Evolutionary conservation across 2,797 vertebrate species (phyloP).

Genomic region (Diglossa cyanea): DNA sequence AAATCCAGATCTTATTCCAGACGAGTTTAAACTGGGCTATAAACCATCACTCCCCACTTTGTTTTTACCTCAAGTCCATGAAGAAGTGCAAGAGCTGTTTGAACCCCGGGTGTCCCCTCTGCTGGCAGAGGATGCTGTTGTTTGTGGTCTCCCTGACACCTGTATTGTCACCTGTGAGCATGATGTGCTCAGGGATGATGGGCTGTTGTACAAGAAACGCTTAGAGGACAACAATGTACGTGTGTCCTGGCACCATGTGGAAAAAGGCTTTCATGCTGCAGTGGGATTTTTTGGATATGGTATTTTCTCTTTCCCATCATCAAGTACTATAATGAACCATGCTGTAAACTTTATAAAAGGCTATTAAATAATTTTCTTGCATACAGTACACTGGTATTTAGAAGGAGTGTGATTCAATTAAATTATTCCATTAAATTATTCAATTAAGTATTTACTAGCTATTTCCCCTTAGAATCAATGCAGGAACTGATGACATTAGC

Average conservation of each 20-base stretch:
- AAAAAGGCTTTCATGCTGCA: not conserved
- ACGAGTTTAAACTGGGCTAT: not conserved
- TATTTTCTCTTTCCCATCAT: conserved; percentile 37
- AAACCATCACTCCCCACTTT: not conserved
- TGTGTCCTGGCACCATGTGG: not conserved
- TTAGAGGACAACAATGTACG: not conserved
- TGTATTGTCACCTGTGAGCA: conserved; percentile 33
- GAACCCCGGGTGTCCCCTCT: not conserved
- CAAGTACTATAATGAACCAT: not conserved
- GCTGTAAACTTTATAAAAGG: not conserved
- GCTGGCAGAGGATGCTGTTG: conserved; percentile 5
- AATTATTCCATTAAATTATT: not conserved
- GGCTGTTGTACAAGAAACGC: conserved; percentile 13
- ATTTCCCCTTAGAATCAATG: not conserved
- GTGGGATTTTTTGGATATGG: not conserved
- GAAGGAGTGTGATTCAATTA: not conserved
- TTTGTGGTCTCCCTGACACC: not conserved
- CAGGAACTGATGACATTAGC: not conserved
- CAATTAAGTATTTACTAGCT: not conserved
- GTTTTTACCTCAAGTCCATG: not conserved
- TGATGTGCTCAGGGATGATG: not conserved
- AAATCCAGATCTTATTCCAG: conserved; percentile 12
- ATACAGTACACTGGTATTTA: not conserved
- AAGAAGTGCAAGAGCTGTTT: not conserved
- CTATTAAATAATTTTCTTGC: not conserved